These are phyloP conservation scores for Crotalus helleri DNA, from an alignment of 2,113 vertebrate genomes.

Conservation along the genomic window DNA sequence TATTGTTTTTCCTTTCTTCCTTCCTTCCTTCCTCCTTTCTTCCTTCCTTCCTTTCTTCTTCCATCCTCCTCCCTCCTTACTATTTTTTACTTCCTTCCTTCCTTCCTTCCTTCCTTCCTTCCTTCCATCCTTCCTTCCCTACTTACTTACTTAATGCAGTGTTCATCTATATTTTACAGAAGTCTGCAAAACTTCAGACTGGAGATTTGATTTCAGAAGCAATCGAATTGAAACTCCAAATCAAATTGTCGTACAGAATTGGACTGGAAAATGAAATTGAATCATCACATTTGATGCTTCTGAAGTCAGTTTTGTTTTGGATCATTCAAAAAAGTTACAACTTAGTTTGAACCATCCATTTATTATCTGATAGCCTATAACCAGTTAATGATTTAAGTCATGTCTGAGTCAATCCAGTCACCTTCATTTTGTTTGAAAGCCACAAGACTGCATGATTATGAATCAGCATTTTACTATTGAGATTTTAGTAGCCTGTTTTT, in stretches of 20 bases:
- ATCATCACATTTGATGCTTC: neutral
- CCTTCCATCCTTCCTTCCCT: neutral
- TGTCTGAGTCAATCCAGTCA: neutral
- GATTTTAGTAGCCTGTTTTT: neutral
- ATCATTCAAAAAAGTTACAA: neutral
- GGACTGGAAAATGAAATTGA: neutral
- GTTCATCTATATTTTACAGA: neutral
- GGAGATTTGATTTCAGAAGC: neutral
- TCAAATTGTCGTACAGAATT: neutral
- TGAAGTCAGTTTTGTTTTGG: neutral
- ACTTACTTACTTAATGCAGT: neutral
- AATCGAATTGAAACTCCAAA: neutral
- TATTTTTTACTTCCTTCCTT: neutral
- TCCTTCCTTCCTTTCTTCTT: too few species aligned
- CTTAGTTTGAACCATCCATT: neutral
- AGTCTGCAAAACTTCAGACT: neutral
- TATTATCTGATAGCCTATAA: neutral
- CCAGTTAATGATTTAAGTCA: neutral
- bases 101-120: neutral
- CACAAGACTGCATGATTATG: neutral
- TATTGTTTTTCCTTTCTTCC: too few species aligned
- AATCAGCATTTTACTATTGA: neutral
- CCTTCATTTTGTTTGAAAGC: neutral
- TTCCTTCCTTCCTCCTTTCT: too few species aligned
- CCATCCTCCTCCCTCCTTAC: too few species aligned